These are phyloP conservation scores for Aphyosemion australe DNA, from an alignment of 2,113 vertebrate genomes.

Conservation along the genomic window DNA sequence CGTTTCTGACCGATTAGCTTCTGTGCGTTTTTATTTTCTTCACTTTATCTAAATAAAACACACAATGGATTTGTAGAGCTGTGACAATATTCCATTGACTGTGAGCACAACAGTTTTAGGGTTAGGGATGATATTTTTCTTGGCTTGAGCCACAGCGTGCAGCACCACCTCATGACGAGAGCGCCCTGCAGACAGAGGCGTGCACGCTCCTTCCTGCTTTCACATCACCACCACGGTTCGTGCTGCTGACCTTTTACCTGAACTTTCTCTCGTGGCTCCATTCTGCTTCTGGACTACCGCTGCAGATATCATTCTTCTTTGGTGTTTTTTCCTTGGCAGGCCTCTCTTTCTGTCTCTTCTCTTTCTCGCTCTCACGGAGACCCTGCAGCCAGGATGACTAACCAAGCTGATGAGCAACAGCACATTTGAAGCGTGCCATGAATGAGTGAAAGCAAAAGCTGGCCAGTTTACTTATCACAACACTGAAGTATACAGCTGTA, in stretches of 20 bases:
- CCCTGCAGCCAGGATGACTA: conserved; percentile 47
- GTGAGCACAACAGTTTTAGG: conserved; percentile 32
- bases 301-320: background rate
- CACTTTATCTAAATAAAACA: too few relatives aligned
- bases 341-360: conserved; percentile 12
- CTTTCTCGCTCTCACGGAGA: conserved; percentile 18
- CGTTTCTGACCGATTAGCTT: too few relatives aligned
- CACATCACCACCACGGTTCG: conserved; percentile 10
- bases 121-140: conserved; percentile 14
- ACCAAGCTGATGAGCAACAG: conserved; percentile 33
- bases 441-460: conserved; percentile 36
- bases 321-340: conserved; percentile 18
- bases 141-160: conserved; percentile 49
- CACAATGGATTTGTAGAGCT: too few relatives aligned
- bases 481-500: conserved; percentile 22
- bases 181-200: conserved; percentile 54
- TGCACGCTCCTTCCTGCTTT: conserved; percentile 50
- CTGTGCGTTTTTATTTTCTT: too few relatives aligned
- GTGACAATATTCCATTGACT: conserved; percentile 5
- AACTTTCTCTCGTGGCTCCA: background rate
- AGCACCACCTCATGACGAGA: conserved; percentile 58
- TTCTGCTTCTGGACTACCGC: background rate
- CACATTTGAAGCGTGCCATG: conserved; percentile 27
- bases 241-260: background rate
- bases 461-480: conserved; percentile 42